Evolutionary conservation across 1,140 invertebrate genomes (phyloP), one percentile per base, ranked within the genome.

Genomic region (Patella vulgata): DNA sequence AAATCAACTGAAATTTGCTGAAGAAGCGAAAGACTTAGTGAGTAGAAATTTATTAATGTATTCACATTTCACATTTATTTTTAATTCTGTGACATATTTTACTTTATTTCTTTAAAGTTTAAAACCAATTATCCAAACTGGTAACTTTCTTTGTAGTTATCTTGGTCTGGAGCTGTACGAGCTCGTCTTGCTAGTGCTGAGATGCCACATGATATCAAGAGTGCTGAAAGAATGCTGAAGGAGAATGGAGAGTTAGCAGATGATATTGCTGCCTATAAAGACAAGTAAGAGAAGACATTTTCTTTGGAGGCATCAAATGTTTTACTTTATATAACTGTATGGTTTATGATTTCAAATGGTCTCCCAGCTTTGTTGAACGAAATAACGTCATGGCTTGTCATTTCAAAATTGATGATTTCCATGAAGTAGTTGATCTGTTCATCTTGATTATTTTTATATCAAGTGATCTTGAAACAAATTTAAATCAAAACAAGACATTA

Each of bases 1-100:
- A 11, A 96, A 96, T 0, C 91, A 94, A 73, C 94, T 97, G 82
- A 94, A 98, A 68, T 98, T 99, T 81, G 92, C 92, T 73, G 94
- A 93, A 74, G 91, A 89, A 71, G 90, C 91, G 2, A 93, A 93
- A 80, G 92, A 91, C 58, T 79, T 94, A 23, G 85, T 88, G 74
- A 79, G 79, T 70, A 27, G 28, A 21, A 30, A 14, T 12, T 46
- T 57, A 23, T 44, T 21, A 23, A n/a, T n/a, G n/a, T n/a, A n/a
- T n/a, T n/a, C n/a, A n/a, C n/a, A n/a, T n/a, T 48, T 31, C 44
- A 6, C 54, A 44, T 17, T 14, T 6, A 6, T 48, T 6, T 46
- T 17, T 27, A 9, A 46, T 21, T 27, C 6, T 58, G 0, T 58
- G 28, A 19, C 27, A 21, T 47, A 25, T 27, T 53, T n/a, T 36